These are phyloP conservation scores for Spheniscus humboldti DNA, from an alignment of 2,797 vertebrate genomes.

Conservation along the genomic window DNA sequence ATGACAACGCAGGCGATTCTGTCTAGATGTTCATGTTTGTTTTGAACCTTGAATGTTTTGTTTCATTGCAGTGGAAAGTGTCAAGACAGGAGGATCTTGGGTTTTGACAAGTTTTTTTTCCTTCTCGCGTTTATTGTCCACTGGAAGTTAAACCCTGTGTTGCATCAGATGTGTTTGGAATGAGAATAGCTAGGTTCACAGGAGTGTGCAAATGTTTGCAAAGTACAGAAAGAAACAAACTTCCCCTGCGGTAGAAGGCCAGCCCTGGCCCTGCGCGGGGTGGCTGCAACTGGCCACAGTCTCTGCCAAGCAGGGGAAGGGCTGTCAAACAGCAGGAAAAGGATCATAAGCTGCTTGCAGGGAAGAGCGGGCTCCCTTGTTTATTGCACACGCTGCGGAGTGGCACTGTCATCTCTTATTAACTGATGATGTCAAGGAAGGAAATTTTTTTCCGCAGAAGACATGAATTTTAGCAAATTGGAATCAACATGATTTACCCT, in stretches of 20 bases:
- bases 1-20: not conserved
- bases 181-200: not conserved
- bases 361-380: not conserved
- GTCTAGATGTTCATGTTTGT: not conserved
- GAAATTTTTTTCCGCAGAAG: not conserved
- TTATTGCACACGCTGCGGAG: not conserved
- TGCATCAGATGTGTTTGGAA: not conserved
- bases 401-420: not conserved
- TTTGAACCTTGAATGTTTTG: not conserved
- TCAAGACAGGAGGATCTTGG: not conserved
- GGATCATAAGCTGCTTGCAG: not conserved
- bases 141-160: not conserved
- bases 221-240: not conserved
- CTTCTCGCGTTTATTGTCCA: not conserved
- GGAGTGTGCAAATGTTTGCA: not conserved
- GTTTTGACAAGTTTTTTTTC: not conserved
- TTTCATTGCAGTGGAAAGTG: not conserved
- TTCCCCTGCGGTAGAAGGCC: not conserved
- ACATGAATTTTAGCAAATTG: not conserved
- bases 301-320: not conserved
- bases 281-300: not conserved
- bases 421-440: not conserved
- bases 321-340: not conserved
- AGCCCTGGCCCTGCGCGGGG: not conserved
- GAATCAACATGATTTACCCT: not conserved